phyloP scores from a whole-genome alignment of 2,113 vertebrate species.

The Garra rufa region DNA sequence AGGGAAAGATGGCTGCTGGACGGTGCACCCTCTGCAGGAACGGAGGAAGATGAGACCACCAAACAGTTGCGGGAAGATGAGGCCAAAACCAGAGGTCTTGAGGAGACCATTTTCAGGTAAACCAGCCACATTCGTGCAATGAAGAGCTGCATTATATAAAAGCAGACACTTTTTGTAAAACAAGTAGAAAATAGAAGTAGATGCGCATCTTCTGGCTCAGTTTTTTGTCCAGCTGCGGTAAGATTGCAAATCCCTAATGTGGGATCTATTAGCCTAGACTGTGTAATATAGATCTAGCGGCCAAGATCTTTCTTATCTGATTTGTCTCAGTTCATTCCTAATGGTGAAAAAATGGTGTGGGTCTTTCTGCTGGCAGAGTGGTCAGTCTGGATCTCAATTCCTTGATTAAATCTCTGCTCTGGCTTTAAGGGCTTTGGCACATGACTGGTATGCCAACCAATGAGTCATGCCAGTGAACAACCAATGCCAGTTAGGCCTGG shows the following conservation, averaged over 20 bases:
- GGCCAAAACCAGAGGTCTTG: conserved; percentile 81
- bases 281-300: neutral
- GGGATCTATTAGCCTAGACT: neutral
- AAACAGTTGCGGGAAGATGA: conserved; percentile 88
- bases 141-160: neutral
- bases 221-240: neutral
- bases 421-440: conserved; percentile 37
- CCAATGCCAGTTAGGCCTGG: neutral
- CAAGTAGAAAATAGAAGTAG: neutral
- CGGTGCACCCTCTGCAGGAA: conserved; percentile 81
- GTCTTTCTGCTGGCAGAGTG: conserved; percentile 40
- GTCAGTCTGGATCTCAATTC: conserved; percentile 33
- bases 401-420: conserved; percentile 54
- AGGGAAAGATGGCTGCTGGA: conserved; percentile 94
- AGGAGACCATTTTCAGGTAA: conserved; percentile 88
- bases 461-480: conserved; percentile 40
- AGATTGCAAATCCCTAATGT: neutral
- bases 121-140: neutral
- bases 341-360: conserved; percentile 43
- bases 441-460: conserved; percentile 31
- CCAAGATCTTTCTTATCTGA: conserved; percentile 16
- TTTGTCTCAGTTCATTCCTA: conserved; percentile 41
- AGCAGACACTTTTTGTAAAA: neutral
- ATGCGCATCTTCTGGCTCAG: neutral
- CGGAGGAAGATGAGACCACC: conserved; percentile 82